Base-by-base conservation (phyloP, 2,888 invertebrate species). In the Ctena decussata region DNA sequence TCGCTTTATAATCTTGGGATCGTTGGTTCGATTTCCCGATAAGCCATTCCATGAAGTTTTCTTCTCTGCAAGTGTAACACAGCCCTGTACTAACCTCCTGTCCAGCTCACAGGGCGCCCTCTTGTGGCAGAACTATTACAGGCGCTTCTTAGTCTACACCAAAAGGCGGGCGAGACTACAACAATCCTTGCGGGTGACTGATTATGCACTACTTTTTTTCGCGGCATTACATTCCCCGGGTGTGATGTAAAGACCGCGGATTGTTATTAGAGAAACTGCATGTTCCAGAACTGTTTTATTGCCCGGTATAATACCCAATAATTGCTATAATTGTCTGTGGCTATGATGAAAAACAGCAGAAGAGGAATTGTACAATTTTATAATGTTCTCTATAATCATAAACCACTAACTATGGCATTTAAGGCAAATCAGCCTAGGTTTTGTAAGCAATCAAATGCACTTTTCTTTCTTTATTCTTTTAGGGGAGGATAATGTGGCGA, bases 291-390 rank as follows among this genome's bases (percentile, higher is more conserved):
- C 57, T 57, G 27, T 57, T 65, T 35, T 65, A 65, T 65, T 12
- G 65, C 65, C 30, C 35, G 35, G 65, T 65, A n/a, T 65, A 65
- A 65, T 65, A 24, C 65, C 65, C 65, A 65, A 35, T 65, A 65
- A 65, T 65, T 65, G 65, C 35, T 35, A 65, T 65, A 65, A 65
- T 65, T 65, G 65, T 65, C 65, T 65, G 24, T 24, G 65, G 65
- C 65, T 12, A 65, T 65, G 65, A 65, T 65, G 65, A 65, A 65
- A 65, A 65, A 35, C 65, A 65, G 65, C 32, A 35, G 35, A 65
- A 65, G 35, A 65, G 65, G 35, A 35, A 65, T 65, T 35, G 65
- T 24, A 35, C 65, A 65, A 65, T 65, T 65, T 65, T 65, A 65
- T 65, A 65, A 65, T 65, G 35, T 65, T 65, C 65, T 35, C 65